phyloP scores from a whole-genome alignment of 1,140 invertebrate genomes.

The Sminthurides bifidus region DNA sequence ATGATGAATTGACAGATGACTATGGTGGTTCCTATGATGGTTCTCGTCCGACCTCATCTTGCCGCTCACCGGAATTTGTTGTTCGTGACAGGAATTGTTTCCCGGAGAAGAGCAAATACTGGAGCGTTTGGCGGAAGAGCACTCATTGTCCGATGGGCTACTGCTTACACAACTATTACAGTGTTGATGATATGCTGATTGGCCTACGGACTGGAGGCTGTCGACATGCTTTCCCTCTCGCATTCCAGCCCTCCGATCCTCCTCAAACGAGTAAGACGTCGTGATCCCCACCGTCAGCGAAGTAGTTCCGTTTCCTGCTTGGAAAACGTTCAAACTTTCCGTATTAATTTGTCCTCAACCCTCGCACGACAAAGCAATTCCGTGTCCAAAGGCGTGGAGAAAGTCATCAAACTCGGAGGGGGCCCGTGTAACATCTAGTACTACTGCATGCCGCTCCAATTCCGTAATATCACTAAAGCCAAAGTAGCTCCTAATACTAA shows the following conservation, averaged over 20 bases:
- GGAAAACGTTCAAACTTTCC: not conserved
- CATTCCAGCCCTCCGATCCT: slow-evolving; percentile 15
- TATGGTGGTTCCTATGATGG: no score
- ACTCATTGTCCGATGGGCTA: slow-evolving; percentile 3
- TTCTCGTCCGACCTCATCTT: slow-evolving; percentile 5
- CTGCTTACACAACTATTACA: slow-evolving; percentile 1
- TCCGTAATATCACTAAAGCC: not conserved
- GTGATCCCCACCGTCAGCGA: slow-evolving; percentile 32
- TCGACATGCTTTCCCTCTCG: slow-evolving; percentile 6
- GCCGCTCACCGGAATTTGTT: not conserved
- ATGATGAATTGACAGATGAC: no score
- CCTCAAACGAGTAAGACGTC: slow-evolving; percentile 31
- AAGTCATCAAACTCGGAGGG: not conserved
- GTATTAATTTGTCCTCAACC: not conserved
- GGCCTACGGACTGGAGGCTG: slow-evolving; percentile 2
- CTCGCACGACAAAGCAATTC: not conserved
- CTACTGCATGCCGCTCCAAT: not conserved
- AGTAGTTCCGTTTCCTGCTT: slow-evolving; percentile 18
- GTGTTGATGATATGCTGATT: slow-evolving; percentile 3
- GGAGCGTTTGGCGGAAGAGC: no score
- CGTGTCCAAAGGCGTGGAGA: not conserved
- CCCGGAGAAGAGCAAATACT: no score
- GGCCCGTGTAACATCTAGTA: not conserved
- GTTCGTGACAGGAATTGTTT: not conserved
- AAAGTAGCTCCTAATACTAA: not conserved